Percentiles rank a stretch among this genome's conserved stretches.
Evolutionary conservation across 2,113 vertebrate species (phyloP).

Genomic region (Crocuta crocuta): DNA sequence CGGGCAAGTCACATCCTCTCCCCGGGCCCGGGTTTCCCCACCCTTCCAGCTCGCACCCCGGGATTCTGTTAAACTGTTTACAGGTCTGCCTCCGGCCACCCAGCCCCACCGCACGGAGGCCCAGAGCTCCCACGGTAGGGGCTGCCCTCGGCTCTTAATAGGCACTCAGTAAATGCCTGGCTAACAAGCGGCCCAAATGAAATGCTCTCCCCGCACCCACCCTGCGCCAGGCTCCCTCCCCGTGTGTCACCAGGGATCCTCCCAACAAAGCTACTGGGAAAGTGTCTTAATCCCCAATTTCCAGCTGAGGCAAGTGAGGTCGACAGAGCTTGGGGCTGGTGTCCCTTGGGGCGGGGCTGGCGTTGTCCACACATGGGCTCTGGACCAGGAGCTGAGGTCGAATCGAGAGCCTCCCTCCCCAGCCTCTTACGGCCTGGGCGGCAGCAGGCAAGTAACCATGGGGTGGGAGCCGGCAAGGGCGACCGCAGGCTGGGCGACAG

Average conservation of each 20-base stretch:
- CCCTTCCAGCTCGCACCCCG: accelerated
- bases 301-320: neutral
- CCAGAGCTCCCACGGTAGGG: accelerated
- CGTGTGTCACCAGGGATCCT: neutral
- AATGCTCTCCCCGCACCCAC: neutral
- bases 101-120: accelerated
- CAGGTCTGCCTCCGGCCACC: neutral
- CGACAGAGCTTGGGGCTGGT: neutral
- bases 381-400: neutral
- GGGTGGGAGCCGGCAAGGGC: neutral
- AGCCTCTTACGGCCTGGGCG: neutral
- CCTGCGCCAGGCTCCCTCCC: neutral
- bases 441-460: neutral
- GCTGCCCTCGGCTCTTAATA: neutral
- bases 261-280: neutral
- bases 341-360: neutral
- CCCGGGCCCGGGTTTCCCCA: neutral
- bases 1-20: neutral
- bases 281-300: neutral
- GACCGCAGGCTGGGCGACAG: conserved; percentile 52
- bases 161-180: too few relatives aligned
- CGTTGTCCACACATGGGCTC: accelerated
- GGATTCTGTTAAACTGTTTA: neutral
- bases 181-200: neutral
- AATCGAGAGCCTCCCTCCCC: neutral